These are phyloP conservation scores for Coptodon rendalli DNA, from an alignment of 2,113 vertebrate species.

Conservation along the genomic window DNA sequence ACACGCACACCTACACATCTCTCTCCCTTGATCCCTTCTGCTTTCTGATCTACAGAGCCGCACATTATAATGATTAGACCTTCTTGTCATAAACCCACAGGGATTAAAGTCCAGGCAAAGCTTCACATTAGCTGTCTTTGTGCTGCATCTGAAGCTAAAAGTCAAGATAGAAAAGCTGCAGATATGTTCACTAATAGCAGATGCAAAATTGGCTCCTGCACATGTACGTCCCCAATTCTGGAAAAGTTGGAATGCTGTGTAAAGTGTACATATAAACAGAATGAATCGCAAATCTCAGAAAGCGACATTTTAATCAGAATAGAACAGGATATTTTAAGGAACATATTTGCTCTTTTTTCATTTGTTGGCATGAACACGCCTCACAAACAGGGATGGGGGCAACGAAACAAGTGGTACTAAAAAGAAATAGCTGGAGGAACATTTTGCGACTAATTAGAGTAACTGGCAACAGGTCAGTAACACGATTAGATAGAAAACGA, in stretches of 20 bases:
- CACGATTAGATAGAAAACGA: neutral
- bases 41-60: neutral
- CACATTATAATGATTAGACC: slow-evolving; percentile 6
- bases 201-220: neutral
- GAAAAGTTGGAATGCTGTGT: neutral
- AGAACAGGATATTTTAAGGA: neutral
- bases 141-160: neutral
- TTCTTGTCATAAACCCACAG: neutral
- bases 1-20: neutral
- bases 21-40: neutral
- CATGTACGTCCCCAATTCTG: neutral
- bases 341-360: neutral
- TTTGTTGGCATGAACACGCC: neutral
- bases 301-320: neutral
- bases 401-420: neutral
- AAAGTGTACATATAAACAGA: neutral
- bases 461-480: neutral
- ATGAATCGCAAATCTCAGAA: neutral
- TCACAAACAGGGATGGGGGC: neutral
- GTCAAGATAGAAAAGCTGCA: neutral
- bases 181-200: neutral
- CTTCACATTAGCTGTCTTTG: neutral
- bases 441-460: neutral
- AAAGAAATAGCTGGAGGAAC: neutral
- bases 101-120: slow-evolving; percentile 7